Evolutionary conservation across 2,797 vertebrate genomes (phyloP), one percentile per base, ranked within the genome.

Genomic region (Serranus cabrilla): DNA sequence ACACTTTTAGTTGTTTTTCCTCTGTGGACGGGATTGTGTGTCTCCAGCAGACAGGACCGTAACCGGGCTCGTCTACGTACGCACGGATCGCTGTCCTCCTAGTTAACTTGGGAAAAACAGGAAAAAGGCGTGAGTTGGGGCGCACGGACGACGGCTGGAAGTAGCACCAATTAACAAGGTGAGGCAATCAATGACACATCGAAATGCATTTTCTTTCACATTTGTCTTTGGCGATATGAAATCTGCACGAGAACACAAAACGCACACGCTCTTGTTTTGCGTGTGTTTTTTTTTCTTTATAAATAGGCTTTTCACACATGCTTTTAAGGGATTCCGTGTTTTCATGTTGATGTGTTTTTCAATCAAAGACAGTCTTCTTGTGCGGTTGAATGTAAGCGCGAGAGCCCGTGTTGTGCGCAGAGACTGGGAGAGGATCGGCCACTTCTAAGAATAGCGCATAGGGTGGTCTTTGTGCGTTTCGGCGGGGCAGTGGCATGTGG

Each of bases 401-500:
- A 55, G 51, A 45, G 78, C 79, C 63, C 64, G 76, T 74, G 82
- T 27, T 86, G 81, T 77, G 88, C 78, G 75, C 87, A 80, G 72
- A 73, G 83, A 69, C 86, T 17, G 70, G 52, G 81, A 86, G 84
- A 71, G 84, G 87, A 87, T 89, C 88, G 89, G 85, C 83, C 89
- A 92, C 91, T 92, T 90, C 90, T 92, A 92, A 94, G 90, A 94
- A 93, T 92, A 91, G 92, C 91, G 90, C 91, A 92, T 92, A 93
- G 90, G 91, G 91, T 93, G 93, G 92, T 94, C 92, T 93, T 94
- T 94, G 91, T 92, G 91, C 86, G 88, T 91, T 94, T 93, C 92
- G 92, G 90, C 90, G 92, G 85, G 91, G 92, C 91, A 92, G 88
- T 84, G 89, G 90, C 91, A 93, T 92, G 91, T 87, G 93, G 83